Evolutionary conservation across 2,797 vertebrate genomes (phyloP), one percentile per base, ranked within the genome.

Genomic region (Sitta carolinensis): DNA sequence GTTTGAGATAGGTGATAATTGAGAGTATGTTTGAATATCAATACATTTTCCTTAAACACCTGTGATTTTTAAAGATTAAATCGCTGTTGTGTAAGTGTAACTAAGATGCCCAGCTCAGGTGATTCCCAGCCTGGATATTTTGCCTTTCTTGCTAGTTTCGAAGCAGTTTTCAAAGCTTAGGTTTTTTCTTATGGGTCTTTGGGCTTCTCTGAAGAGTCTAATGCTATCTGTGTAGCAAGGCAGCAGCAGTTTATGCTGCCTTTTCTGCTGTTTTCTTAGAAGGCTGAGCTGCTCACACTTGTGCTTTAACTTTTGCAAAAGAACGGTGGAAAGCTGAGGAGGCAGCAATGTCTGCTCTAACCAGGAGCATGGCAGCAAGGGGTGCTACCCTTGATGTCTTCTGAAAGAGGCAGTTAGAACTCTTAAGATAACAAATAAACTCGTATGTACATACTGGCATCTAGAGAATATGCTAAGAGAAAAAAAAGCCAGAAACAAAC

Each of bases 361-460:
- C 11, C 7, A 1, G 32, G n/a, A 45, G 18, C 1, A 1, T 6
- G n/a, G 34, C 59, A 64, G 54, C 47, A 40, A 26, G 12, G 11
- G 11, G 0, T 52, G 3, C 16, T 7, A n/a, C 13, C 22, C 5
- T 1, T 11, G 4, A 0, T 21, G 40, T 13, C 19, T 67, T 40
- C n/a, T 21, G 26, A 64, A 52, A 23, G 51, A 57, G 45, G 20
- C 13, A 40, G 5, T 26, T 59, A 21, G 26, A 84, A 10, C 27
- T 45, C 25, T 32, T 36, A 20, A 38, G 23, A 4, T 27, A 78
- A 90, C 42, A 8, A 19, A 6, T 76, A 77, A 70, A 48, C 29
- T 67, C 59, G 23, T 58, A 25, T 34, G 5, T 34, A 30, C 3
- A 7, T 27, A 17, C 16, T 45, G 36, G 6, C 22, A 23, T 45